Evolutionary conservation across 1,140 invertebrate genomes (phyloP), one percentile per base, ranked within the genome.

Genomic region (Maniola jurtina): DNA sequence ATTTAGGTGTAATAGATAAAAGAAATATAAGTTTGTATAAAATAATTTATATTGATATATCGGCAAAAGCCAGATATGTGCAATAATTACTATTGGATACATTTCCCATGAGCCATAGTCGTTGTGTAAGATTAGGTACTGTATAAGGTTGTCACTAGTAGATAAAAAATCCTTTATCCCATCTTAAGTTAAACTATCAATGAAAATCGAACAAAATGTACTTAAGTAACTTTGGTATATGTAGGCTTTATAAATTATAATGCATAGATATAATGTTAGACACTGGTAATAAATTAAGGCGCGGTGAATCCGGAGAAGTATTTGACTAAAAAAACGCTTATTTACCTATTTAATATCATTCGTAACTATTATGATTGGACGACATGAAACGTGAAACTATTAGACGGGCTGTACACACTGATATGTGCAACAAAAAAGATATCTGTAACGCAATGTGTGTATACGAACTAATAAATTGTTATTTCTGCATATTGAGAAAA

Each of bases 171-270:
- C 70, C 73, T 68, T 68, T 78, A 79, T 79, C 77, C 79, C 77
- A 82, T 82, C 71, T 80, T 85, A 81, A 67, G 80, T 84, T 77
- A 70, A 75, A 79, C 56, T 71, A 77, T 75, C 72, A 79, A 80
- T 79, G 70, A 78, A 79, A 80, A 87, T 86, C 80, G 84, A 90
- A 88, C 85, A 88, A 86, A 88, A 88, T 87, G 88, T 90, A 90
- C 88, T 89, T 90, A 90, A 90, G 84, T 86, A 90, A 88, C 73
- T 75, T 88, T 76, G 83, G 77, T 84, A 78, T 88, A 86, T 83
- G 83, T 89, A 88, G 81, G 86, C 85, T 90, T 90, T 86, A 88
- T 87, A 90, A 90, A 88, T 87, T 88, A 86, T 89, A 85, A 88
- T 84, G 82, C 86, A 79, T 89, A 90, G 84, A 79, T 82, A 79